phyloP scores from a whole-genome alignment of 2,113 vertebrate genomes.

The Hemiscyllium ocellatum region DNA sequence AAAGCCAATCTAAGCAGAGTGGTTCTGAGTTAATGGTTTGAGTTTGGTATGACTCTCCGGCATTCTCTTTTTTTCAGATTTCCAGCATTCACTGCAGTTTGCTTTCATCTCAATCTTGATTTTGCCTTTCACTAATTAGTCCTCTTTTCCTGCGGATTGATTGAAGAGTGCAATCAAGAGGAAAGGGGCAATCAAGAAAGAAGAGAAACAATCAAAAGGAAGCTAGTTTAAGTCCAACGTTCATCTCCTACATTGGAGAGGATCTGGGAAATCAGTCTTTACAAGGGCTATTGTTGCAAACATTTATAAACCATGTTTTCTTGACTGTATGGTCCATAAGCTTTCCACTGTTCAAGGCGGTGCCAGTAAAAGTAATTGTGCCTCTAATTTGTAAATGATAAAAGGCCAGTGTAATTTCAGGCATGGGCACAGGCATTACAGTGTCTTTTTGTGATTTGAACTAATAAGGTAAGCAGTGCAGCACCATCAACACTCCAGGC shows the following conservation, averaged over 20 bases:
- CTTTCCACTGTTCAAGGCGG: neutral
- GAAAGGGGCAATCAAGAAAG: neutral
- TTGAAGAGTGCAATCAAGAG: neutral
- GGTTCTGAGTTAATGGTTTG: too few relatives aligned
- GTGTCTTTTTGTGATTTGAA: neutral
- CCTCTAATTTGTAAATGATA: neutral
- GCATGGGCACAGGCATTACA: too few relatives aligned
- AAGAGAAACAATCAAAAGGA: neutral
- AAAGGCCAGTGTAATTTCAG: neutral
- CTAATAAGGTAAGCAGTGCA: neutral
- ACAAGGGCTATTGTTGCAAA: too few relatives aligned
- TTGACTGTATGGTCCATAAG: neutral
- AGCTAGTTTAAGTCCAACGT: neutral
- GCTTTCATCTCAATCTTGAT: neutral
- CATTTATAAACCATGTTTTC: neutral
- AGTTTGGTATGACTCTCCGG: too few relatives aligned
- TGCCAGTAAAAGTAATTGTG: neutral
- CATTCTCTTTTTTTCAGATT: too few relatives aligned
- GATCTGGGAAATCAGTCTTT: neutral
- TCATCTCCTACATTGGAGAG: neutral
- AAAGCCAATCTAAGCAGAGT: neutral
- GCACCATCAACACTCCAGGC: neutral
- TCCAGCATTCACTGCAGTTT: too few relatives aligned
- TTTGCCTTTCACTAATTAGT: neutral
- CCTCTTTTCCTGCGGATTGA: neutral